These are phyloP conservation scores for Hippocampus kuda DNA, from an alignment of 2,797 vertebrate genomes.

Conservation along the genomic window DNA sequence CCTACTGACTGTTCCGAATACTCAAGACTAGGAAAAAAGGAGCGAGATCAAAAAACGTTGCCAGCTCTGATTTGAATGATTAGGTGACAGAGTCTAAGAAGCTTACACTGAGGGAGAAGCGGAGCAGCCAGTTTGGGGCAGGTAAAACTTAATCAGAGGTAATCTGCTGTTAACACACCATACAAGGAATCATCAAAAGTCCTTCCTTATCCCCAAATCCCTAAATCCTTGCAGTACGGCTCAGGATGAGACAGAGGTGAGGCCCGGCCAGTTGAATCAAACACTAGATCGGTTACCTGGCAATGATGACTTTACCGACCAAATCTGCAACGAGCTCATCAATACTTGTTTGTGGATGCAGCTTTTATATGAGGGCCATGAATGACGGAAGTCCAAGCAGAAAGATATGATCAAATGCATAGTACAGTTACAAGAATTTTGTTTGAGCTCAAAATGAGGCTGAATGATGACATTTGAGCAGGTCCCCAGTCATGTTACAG, in stretches of 20 bases:
- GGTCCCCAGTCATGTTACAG: neutral
- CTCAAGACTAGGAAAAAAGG: constrained; percentile 15
- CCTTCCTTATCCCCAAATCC: constrained; percentile 60
- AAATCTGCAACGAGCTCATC: constrained; percentile 40
- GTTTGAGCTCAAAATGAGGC: neutral
- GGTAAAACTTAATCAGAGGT: constrained; percentile 70
- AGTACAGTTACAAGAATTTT: neutral
- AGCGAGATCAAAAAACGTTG: constrained; percentile 53
- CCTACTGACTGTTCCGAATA: constrained; percentile 50
- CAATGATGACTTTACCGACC: constrained; percentile 61
- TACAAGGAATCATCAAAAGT: constrained; percentile 63
- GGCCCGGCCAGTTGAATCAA: constrained; percentile 60
- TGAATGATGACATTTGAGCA: neutral
- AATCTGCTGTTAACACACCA: constrained; percentile 71
- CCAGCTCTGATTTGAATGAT: constrained; percentile 62
- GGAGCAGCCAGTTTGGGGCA: constrained; percentile 58
- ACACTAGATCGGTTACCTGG: constrained; percentile 56
- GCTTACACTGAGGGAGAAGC: constrained; percentile 59
- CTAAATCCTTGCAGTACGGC: constrained; percentile 60
- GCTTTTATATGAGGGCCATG: constrained; percentile 8
- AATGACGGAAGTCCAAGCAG: neutral
- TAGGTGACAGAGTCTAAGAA: constrained; percentile 60
- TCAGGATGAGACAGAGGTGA: constrained; percentile 60
- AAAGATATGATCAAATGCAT: constrained; percentile 12
- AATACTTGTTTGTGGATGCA: constrained; percentile 33